Percentiles rank a stretch among this genome's conserved stretches.
These are phyloP conservation scores for Clarias batrachus DNA, from an alignment of 2,113 vertebrate species.

Conservation along the genomic window DNA sequence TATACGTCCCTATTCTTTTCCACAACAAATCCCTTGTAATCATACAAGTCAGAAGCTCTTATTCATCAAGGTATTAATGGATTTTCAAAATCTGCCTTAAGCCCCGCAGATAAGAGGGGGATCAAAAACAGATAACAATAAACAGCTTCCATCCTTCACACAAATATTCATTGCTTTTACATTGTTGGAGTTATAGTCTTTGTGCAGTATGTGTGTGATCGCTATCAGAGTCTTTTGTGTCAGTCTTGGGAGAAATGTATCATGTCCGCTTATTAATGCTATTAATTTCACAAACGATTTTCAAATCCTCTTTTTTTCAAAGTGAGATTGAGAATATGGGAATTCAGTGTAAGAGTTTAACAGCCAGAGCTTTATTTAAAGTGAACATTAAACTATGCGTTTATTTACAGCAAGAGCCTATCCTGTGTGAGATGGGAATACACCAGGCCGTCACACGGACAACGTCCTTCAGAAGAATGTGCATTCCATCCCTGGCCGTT, in stretches of 20 bases:
- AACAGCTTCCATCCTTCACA: constrained; percentile 77
- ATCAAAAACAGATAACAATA: constrained; percentile 83
- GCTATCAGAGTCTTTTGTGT: constrained; percentile 77
- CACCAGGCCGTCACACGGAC: neutral
- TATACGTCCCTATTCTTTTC: constrained; percentile 83
- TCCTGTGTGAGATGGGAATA: neutral
- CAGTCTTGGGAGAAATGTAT: constrained; percentile 73
- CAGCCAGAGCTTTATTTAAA: neutral
- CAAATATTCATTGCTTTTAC: constrained; percentile 75
- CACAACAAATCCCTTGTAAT: constrained; percentile 80
- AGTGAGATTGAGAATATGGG: neutral
- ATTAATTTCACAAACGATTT: constrained; percentile 74
- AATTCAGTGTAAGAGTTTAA: neutral
- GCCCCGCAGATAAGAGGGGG: constrained; percentile 79
- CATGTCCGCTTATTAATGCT: constrained; percentile 71
- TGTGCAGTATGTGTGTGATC: constrained; percentile 68
- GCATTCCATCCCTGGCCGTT: no score
- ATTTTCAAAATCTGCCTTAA: constrained; percentile 85
- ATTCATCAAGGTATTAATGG: constrained; percentile 93
- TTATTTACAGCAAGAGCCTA: neutral
- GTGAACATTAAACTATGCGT: neutral
- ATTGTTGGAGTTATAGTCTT: constrained; percentile 83
- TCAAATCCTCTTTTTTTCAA: neutral
- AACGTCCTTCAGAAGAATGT: neutral
- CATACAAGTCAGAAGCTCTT: constrained; percentile 81